Evolutionary conservation across 2,888 invertebrate genomes (phyloP).

Genomic region (Tribolium freemani): DNA sequence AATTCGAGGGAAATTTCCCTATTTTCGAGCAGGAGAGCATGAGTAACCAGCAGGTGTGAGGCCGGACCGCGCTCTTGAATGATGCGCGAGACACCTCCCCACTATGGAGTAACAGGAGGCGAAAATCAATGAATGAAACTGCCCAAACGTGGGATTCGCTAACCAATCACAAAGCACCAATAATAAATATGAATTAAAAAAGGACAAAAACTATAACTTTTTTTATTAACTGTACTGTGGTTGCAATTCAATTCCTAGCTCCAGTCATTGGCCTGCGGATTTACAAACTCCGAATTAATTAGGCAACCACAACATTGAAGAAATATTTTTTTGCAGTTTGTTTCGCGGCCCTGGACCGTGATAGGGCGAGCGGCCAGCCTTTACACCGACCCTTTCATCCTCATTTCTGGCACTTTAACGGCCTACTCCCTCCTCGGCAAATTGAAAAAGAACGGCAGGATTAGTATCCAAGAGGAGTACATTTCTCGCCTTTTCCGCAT

Average conservation of each 20-base stretch:
- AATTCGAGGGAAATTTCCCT: conserved; percentile 59
- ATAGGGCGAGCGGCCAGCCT: conserved; percentile 78
- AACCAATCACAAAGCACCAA: no score
- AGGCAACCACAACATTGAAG: no score
- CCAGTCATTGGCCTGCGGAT: no score
- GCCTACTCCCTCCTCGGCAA: conserved; percentile 75
- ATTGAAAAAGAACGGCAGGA: conserved; percentile 70
- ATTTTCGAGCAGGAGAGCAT: conserved; percentile 52
- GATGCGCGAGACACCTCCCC: conserved; percentile 14
- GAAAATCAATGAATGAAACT: neutral
- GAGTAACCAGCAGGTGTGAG: conserved; percentile 2
- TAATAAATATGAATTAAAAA: neutral
- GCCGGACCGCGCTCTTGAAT: neutral
- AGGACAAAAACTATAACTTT: no score
- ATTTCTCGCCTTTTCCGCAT: conserved; percentile 75
- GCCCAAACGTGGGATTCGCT: no score
- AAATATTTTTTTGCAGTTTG: conserved; percentile 68
- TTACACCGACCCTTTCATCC: conserved; percentile 80
- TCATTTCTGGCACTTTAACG: conserved; percentile 78
- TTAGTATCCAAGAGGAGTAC: conserved; percentile 75
- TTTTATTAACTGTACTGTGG: no score
- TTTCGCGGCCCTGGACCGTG: conserved; percentile 77
- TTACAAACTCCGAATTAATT: no score
- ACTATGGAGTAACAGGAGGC: conserved; percentile 11
- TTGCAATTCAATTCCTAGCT: no score